These are phyloP conservation scores for Pteronura brasiliensis DNA, from an alignment of 2,113 vertebrate species.

Conservation along the genomic window DNA sequence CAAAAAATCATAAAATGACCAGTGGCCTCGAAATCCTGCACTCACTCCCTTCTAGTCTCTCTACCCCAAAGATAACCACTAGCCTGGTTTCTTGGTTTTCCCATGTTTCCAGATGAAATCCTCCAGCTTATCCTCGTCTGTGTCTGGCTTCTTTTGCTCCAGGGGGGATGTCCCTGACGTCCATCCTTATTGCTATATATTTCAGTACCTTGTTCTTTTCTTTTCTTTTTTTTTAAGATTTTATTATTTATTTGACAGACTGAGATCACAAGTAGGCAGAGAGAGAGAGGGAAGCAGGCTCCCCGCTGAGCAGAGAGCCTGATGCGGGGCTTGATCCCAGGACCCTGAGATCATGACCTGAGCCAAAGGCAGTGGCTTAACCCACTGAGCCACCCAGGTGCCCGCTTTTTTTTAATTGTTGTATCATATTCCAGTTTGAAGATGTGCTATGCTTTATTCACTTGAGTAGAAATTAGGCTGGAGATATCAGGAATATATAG, in stretches of 20 bases:
- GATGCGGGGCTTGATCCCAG: no score
- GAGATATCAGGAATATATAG: not conserved
- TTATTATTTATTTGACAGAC: no score
- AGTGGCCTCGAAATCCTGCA: not conserved
- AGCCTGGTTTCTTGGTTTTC: not conserved
- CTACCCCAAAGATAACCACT: not conserved
- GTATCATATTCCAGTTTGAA: not conserved
- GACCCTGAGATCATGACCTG: no score
- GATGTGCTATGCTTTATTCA: not conserved
- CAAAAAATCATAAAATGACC: not conserved
- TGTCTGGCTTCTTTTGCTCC: slow-evolving; percentile 3
- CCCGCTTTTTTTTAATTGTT: not conserved
- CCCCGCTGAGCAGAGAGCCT: no score
- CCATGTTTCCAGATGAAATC: not conserved
- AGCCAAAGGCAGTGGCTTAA: no score
- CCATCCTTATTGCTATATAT: not conserved
- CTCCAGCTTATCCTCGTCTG: not conserved
- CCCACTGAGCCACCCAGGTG: no score
- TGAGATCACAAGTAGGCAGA: no score
- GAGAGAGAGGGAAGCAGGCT: no score
- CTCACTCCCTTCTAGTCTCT: not conserved
- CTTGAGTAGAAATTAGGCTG: not conserved
- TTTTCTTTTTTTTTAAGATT: not conserved
- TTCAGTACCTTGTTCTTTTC: not conserved
- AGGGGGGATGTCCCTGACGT: not conserved